These are phyloP conservation scores for Drosophila koepferae DNA, from an alignment of 2,888 invertebrate species.

Conservation along the genomic window DNA sequence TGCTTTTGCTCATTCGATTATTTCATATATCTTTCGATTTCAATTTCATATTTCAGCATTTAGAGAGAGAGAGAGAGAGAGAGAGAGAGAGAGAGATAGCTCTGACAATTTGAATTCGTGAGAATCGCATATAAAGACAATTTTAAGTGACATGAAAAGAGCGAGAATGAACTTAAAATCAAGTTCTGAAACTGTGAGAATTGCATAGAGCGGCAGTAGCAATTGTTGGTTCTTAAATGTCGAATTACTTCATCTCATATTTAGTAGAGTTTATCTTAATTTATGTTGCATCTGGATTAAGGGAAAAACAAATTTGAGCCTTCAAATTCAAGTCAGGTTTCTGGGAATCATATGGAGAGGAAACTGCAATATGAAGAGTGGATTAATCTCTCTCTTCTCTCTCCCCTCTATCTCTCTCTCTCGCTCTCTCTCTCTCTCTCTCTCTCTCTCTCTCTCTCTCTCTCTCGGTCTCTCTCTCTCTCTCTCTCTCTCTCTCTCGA, in stretches of 20 bases:
- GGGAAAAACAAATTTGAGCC: too few species aligned
- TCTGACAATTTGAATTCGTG: neutral
- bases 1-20: neutral
- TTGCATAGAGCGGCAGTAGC: neutral
- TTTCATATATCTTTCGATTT: neutral
- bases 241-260: too few species aligned
- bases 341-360: neutral
- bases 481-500: too few species aligned
- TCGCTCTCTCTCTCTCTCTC: too few species aligned
- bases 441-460: too few species aligned
- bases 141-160: neutral
- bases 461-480: too few species aligned
- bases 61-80: neutral
- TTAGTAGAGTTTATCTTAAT: too few species aligned
- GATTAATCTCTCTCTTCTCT: too few species aligned
- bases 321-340: neutral
- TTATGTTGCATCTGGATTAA: too few species aligned
- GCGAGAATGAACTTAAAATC: neutral
- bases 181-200: neutral
- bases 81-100: neutral
- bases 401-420: too few species aligned
- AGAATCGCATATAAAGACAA: neutral
- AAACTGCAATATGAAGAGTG: too few species aligned
- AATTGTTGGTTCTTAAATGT: too few species aligned
- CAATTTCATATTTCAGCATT: neutral